These are phyloP conservation scores for Drosophila ustulata DNA, from an alignment of 2,888 invertebrate species.

Conservation along the genomic window DNA sequence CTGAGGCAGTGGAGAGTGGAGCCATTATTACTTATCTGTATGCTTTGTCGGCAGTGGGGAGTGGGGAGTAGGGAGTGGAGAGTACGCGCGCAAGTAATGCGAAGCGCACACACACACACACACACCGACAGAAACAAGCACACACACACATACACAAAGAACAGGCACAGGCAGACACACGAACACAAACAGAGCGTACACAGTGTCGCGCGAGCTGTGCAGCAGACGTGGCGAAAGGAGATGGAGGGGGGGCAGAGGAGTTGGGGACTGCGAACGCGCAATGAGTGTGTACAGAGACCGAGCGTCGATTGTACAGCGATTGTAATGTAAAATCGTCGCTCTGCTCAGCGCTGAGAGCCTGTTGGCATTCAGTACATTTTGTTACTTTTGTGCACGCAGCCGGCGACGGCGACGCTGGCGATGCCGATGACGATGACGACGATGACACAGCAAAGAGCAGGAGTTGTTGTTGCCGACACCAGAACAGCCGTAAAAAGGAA, in stretches of 20 bases:
- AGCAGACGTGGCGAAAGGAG: constrained; percentile 9
- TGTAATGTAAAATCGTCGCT: constrained; percentile 84
- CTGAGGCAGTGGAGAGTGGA: constrained; percentile 55
- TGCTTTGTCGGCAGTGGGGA: constrained; percentile 9
- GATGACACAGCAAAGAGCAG: constrained; percentile 51
- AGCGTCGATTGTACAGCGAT: constrained; percentile 67
- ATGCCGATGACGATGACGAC: constrained; percentile 47
- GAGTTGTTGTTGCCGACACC: constrained; percentile 17
- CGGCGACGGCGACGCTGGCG: constrained; percentile 49
- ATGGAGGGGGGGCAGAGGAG: constrained; percentile 4
- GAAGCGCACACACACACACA: constrained; percentile 45
- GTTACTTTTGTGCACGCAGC: constrained; percentile 84
- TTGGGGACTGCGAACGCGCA: constrained; percentile 61
- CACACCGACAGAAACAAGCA: constrained; percentile 22
- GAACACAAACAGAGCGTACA: constrained; percentile 32
- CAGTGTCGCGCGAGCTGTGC: constrained; percentile 20
- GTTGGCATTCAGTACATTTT: constrained; percentile 85
- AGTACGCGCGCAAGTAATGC: constrained; percentile 63
- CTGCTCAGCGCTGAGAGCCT: constrained; percentile 82
- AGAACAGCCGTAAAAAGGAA: constrained; percentile 24
- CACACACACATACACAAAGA: constrained; percentile 14
- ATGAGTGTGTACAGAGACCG: constrained; percentile 76
- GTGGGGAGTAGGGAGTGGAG: constrained; percentile 40
- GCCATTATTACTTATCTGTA: constrained; percentile 63
- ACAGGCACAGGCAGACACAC: neutral